These are phyloP conservation scores for Bombycilla garrulus DNA, from an alignment of 2,113 vertebrate species.

Conservation along the genomic window DNA sequence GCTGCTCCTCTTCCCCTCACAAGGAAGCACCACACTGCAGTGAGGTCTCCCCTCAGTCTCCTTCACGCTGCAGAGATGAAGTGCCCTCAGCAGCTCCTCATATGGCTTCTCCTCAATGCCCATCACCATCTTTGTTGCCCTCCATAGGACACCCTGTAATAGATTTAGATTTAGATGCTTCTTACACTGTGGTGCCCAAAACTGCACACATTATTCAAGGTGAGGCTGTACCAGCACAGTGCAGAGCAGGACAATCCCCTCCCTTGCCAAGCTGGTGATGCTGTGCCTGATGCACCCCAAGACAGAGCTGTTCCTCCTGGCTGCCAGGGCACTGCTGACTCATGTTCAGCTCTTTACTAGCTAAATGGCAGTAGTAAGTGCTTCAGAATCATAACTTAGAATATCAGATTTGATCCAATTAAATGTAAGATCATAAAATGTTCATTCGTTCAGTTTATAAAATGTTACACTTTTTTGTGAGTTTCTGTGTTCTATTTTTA, in stretches of 20 bases:
- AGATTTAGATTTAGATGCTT: neutral
- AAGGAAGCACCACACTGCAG: neutral
- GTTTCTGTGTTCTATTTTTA: neutral
- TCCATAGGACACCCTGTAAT: neutral
- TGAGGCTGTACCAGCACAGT: accelerated
- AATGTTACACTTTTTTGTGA: neutral
- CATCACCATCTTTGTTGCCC: neutral
- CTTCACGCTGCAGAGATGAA: neutral
- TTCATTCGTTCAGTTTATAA: neutral
- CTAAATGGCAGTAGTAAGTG: neutral
- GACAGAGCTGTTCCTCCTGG: accelerated
- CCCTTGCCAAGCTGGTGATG: accelerated
- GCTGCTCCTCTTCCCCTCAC: neutral
- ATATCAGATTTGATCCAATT: neutral
- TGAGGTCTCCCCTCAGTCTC: neutral
- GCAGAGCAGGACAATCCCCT: neutral
- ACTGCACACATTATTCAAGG: accelerated
- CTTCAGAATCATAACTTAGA: neutral
- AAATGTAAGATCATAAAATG: neutral
- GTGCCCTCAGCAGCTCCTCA: neutral
- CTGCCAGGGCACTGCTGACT: neutral
- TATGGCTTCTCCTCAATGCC: accelerated
- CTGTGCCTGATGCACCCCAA: neutral
- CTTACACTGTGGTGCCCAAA: neutral
- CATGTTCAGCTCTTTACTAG: neutral